Percentiles rank a stretch among this genome's conserved stretches.
These are phyloP conservation scores for Coenobita brevimanus DNA, from an alignment of 1,140 invertebrate genomes.

Conservation along the genomic window DNA sequence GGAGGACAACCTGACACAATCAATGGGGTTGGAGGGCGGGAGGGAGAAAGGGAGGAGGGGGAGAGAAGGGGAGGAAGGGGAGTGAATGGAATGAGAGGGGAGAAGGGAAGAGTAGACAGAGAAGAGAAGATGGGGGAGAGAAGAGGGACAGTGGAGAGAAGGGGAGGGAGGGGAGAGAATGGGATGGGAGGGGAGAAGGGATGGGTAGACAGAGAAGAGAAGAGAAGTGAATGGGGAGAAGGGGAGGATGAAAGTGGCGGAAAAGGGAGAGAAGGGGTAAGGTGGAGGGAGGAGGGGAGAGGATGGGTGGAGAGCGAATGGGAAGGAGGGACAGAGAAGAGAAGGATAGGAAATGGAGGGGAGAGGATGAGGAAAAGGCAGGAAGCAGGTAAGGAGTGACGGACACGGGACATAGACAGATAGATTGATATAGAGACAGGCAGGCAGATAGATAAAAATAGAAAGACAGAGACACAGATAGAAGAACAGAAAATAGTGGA, in stretches of 20 bases:
- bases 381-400: not conserved
- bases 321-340: not conserved
- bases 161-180: too few species aligned
- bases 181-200: too few species aligned
- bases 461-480: too few species aligned
- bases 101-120: not conserved
- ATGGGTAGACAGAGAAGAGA: not conserved
- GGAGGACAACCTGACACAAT: constrained; percentile 19
- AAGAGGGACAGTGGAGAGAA: not conserved
- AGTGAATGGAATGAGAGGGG: not conserved
- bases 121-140: not conserved
- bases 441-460: too few species aligned
- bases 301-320: not conserved
- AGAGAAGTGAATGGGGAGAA: not conserved
- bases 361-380: not conserved
- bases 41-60: not conserved
- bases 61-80: not conserved
- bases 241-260: not conserved
- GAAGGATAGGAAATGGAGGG: not conserved
- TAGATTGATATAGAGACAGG: too few species aligned
- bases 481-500: too few species aligned
- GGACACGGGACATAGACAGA: too few species aligned
- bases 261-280: not conserved
- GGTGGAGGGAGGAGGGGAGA: not conserved
- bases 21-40: constrained; percentile 21